Conservation (phyloP, 1,140 invertebrate genomes). For the Periplaneta americana region DNA sequence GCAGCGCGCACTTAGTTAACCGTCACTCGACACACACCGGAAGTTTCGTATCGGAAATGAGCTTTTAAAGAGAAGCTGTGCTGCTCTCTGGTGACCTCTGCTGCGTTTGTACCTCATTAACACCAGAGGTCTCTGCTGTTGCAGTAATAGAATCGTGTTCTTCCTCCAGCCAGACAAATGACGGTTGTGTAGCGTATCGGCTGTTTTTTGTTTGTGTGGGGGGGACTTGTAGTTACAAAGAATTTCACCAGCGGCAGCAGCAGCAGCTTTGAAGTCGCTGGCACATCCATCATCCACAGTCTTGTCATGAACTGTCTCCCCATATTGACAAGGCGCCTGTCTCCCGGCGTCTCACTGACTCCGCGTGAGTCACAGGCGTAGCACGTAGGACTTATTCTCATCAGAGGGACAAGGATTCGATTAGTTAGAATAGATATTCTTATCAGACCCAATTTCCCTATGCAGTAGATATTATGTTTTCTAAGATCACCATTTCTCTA, state of each 20-base stretch:
- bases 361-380: too few relatives aligned
- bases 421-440: too few relatives aligned
- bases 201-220: neutral
- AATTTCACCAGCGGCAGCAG: neutral
- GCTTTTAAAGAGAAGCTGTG: neutral
- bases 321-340: too few relatives aligned
- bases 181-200: neutral
- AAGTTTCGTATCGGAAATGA: neutral
- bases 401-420: too few relatives aligned
- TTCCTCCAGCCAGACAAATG: neutral
- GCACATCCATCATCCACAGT: neutral
- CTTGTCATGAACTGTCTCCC: too few relatives aligned
- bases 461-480: too few relatives aligned
- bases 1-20: too few relatives aligned
- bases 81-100: neutral
- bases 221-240: neutral
- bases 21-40: too few relatives aligned
- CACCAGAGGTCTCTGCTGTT: neutral
- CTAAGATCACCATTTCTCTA: too few relatives aligned
- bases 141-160: neutral
- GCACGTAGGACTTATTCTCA: too few relatives aligned
- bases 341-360: too few relatives aligned
- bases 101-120: neutral
- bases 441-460: too few relatives aligned
- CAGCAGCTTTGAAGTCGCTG: neutral